phyloP scores from a whole-genome alignment of 1,140 invertebrate genomes.

The Drosophila kepulauana region DNA sequence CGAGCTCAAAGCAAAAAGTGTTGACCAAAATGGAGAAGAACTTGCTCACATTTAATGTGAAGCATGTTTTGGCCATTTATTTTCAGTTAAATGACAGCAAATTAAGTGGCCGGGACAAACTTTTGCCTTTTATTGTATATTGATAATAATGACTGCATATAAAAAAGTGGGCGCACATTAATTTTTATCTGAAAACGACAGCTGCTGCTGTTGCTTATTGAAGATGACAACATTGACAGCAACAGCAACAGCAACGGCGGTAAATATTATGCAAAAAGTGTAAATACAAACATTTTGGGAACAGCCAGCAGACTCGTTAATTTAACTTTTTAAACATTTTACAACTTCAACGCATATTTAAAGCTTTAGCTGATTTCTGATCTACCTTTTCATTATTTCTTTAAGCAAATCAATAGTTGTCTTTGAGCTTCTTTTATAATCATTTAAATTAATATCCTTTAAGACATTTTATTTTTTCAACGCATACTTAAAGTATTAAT shows the following conservation, averaged over 20 bases:
- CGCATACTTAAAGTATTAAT: too few relatives aligned
- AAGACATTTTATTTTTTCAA: too few relatives aligned
- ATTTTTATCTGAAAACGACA: slow-evolving; percentile 71
- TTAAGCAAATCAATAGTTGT: too few relatives aligned
- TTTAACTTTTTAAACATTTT: slow-evolving; percentile 3
- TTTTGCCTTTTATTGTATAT: slow-evolving; percentile 70
- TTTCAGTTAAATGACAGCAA: slow-evolving; percentile 74
- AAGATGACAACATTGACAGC: slow-evolving; percentile 8
- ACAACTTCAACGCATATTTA: not conserved
- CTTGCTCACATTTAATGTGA: slow-evolving; percentile 48
- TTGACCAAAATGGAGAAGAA: slow-evolving; percentile 39
- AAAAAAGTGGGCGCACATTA: slow-evolving; percentile 58
- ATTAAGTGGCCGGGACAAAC: slow-evolving; percentile 68
- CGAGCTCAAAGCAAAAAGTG: not conserved
- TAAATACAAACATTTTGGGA: slow-evolving; percentile 7
- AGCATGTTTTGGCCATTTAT: slow-evolving; percentile 71
- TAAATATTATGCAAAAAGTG: slow-evolving; percentile 9
- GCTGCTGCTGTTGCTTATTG: slow-evolving; percentile 49
- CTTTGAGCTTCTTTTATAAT: too few relatives aligned
- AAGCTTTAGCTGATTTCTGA: not conserved
- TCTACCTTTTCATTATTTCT: too few relatives aligned
- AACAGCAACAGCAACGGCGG: not conserved
- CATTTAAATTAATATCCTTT: too few relatives aligned
- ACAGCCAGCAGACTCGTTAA: not conserved
- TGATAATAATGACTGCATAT: slow-evolving; percentile 74